phyloP scores from a whole-genome alignment of 1,140 invertebrate genomes.

The Zaprionus tsacasi region DNA sequence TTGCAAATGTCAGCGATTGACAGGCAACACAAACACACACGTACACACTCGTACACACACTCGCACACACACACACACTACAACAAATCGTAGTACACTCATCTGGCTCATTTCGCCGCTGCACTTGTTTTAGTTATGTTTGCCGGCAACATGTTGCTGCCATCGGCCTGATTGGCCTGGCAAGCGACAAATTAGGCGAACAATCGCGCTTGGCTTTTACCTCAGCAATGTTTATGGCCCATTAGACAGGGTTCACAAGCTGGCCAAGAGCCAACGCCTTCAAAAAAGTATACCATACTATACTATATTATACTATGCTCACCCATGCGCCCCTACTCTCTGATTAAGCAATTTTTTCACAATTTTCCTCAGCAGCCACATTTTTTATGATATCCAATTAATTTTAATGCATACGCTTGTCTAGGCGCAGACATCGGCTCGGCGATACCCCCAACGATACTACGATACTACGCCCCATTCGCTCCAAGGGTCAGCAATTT shows the following conservation, averaged over 20 bases:
- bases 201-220: constrained; percentile 76
- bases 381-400: constrained; percentile 76
- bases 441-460: neutral
- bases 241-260: constrained; percentile 51
- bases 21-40: constrained; percentile 55
- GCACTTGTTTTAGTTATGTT: constrained; percentile 63
- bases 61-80: constrained; percentile 4
- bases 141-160: constrained; percentile 69
- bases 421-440: constrained; percentile 29
- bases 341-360: constrained; percentile 71
- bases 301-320: neutral
- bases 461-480: constrained; percentile 33
- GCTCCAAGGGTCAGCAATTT: constrained; percentile 67
- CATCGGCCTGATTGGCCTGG: constrained; percentile 62
- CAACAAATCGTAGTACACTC: constrained; percentile 5
- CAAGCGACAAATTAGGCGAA: constrained; percentile 78
- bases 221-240: constrained; percentile 69
- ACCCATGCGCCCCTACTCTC: constrained; percentile 39
- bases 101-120: constrained; percentile 31
- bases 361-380: constrained; percentile 39
- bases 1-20: constrained; percentile 80
- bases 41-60: neutral
- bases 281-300: neutral
- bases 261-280: constrained; percentile 61
- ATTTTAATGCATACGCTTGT: constrained; percentile 71